phyloP scores from a whole-genome alignment of 2,888 invertebrate genomes.

The Napeogenes sylphis region DNA sequence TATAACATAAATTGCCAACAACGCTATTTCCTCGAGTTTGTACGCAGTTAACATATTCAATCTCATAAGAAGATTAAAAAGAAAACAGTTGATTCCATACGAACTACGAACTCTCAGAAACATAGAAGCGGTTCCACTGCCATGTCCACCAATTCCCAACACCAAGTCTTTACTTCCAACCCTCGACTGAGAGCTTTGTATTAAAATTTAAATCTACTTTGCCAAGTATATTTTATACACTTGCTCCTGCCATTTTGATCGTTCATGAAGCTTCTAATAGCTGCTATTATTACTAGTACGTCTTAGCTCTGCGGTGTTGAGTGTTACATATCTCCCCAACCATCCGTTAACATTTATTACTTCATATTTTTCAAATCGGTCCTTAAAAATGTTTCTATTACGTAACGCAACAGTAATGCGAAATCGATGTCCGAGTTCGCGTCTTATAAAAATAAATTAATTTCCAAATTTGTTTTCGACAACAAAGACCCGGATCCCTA shows the following conservation, averaged over 20 bases:
- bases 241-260: conserved; percentile 77
- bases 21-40: no score
- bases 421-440: conserved; percentile 49
- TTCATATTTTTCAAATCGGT: conserved; percentile 44
- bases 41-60: no score
- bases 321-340: conserved; percentile 66
- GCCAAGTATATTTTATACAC: conserved; percentile 78
- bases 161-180: conserved; percentile 71
- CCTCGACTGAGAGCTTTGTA: conserved; percentile 75
- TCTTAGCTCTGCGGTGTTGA: conserved; percentile 72
- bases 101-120: conserved; percentile 11
- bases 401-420: conserved; percentile 41
- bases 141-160: conserved; percentile 63
- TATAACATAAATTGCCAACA: no score
- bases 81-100: neutral
- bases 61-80: no score
- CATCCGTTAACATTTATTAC: conserved; percentile 59
- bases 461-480: conserved; percentile 56
- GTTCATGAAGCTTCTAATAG: conserved; percentile 75
- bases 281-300: conserved; percentile 74
- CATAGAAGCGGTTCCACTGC: conserved; percentile 33
- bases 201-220: conserved; percentile 79
- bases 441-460: conserved; percentile 59
- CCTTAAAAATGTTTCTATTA: conserved; percentile 43
- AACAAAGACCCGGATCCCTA: conserved; percentile 56